These are phyloP conservation scores for Laspeyria flexula DNA, from an alignment of 2,888 invertebrate genomes.

Conservation along the genomic window DNA sequence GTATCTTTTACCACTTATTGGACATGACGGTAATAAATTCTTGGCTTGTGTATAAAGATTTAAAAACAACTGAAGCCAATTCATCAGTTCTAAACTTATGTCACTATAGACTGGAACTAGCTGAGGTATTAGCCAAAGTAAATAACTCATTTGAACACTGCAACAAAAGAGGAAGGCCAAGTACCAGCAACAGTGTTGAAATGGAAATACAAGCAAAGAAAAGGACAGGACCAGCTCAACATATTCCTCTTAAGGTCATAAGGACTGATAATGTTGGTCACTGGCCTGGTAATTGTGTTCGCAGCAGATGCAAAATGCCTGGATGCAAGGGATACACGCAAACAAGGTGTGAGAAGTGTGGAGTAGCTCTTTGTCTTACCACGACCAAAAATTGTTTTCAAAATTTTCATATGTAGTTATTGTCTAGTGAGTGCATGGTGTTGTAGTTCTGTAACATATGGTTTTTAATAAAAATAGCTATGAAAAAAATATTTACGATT, in stretches of 20 bases:
- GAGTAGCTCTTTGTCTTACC: slow-evolving; percentile 48
- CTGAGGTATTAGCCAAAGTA: slow-evolving; percentile 49
- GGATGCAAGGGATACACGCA: slow-evolving; percentile 49
- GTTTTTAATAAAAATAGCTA: slow-evolving; percentile 19
- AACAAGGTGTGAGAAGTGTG: slow-evolving; percentile 52
- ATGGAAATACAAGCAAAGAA: slow-evolving; percentile 47
- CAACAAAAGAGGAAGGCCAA: slow-evolving; percentile 49
- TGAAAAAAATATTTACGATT: slow-evolving; percentile 20
- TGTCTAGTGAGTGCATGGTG: slow-evolving; percentile 12
- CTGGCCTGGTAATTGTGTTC: slow-evolving; percentile 45
- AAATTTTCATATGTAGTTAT: slow-evolving; percentile 34
- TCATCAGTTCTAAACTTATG: slow-evolving; percentile 44
- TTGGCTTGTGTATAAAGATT: slow-evolving; percentile 49
- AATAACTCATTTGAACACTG: slow-evolving; percentile 33
- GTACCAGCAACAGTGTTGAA: slow-evolving; percentile 45
- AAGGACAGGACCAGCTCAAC: slow-evolving; percentile 47
- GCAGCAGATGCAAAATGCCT: slow-evolving; percentile 52
- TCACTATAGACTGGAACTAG: slow-evolving; percentile 53
- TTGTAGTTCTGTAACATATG: slow-evolving; percentile 13
- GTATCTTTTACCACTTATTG: slow-evolving; percentile 55
- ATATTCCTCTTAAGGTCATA: slow-evolving; percentile 48
- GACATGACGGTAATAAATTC: slow-evolving; percentile 55
- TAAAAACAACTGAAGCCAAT: slow-evolving; percentile 26
- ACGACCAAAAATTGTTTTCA: slow-evolving; percentile 36
- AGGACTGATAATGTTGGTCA: slow-evolving; percentile 51